These are phyloP conservation scores for Aphaenogaster floridana DNA, from an alignment of 1,140 invertebrate species.

Conservation along the genomic window DNA sequence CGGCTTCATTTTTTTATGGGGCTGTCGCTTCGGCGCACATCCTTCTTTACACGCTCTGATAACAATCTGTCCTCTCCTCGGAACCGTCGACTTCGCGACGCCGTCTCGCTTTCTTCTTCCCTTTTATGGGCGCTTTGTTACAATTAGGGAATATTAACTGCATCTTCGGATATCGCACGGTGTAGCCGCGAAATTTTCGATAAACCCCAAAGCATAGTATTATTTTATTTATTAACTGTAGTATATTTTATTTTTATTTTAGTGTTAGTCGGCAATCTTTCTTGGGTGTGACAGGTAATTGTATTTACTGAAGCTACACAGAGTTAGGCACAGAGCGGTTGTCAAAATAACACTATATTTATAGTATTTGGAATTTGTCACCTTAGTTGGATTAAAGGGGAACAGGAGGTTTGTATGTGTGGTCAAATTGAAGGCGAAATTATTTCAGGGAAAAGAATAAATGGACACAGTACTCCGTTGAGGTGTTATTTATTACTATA, in stretches of 20 bases:
- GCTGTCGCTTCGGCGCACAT: background rate
- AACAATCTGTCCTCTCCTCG: slow-evolving; percentile 25
- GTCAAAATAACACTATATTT: no score
- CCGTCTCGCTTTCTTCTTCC: slow-evolving; percentile 6
- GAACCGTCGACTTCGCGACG: background rate
- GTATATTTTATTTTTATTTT: background rate
- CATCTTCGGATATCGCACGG: background rate
- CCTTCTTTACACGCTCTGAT: slow-evolving; percentile 55
- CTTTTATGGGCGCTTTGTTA: slow-evolving; percentile 22
- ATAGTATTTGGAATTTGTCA: background rate
- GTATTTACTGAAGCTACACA: no score
- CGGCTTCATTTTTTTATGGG: slow-evolving; percentile 34
- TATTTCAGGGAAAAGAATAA: no score
- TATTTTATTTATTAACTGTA: background rate
- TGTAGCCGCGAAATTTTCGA: background rate
- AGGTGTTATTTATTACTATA: no score
- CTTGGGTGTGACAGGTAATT: background rate
- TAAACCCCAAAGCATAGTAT: background rate
- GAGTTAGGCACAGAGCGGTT: no score
- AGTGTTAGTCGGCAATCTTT: background rate
- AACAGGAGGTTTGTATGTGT: no score
- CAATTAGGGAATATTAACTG: slow-evolving; percentile 21
- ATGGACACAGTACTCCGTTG: no score
- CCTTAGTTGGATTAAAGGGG: no score
- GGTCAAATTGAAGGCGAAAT: no score